A percentile compares a stretch with the other conserved stretches of the same genome.
Evolutionary conservation across 1,140 invertebrate species (phyloP).

Genomic region (Aculops lycopersici): DNA sequence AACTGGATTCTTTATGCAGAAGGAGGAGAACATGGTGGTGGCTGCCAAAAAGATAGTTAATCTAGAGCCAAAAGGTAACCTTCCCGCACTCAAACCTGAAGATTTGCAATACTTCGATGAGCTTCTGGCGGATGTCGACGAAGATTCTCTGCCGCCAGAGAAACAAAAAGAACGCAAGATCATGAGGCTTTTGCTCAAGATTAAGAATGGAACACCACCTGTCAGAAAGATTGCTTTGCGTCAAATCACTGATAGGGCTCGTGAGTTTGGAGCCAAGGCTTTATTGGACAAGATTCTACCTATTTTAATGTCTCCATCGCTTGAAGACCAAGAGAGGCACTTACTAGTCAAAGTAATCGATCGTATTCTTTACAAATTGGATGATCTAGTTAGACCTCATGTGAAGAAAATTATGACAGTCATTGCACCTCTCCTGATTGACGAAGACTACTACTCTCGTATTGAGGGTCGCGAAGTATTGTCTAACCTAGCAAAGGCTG

Average conservation of each 20-base stretch:
- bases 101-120: conserved; percentile 99
- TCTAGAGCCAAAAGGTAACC: conserved; percentile 77
- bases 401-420: conserved; percentile 98
- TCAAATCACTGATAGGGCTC: conserved; percentile 91
- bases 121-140: conserved; percentile 81
- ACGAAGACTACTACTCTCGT: conserved; percentile 98
- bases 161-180: conserved; percentile 95
- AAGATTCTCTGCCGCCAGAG: conserved; percentile 69
- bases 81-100: conserved; percentile 96
- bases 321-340: conserved; percentile 97
- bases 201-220: conserved; percentile 96
- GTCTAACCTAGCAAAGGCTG: conserved; percentile 93
- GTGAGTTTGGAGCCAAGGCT: conserved; percentile 89
- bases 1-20: conserved; percentile 69
- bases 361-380: conserved; percentile 86
- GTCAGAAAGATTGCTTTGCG: conserved; percentile 90
- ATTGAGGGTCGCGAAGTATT: conserved; percentile 98
- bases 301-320: conserved; percentile 86
- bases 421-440: conserved; percentile 90
- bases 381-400: conserved; percentile 89
- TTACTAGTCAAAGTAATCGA: conserved; percentile 98
- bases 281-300: conserved; percentile 96
- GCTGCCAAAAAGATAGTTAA: conserved; percentile 58
- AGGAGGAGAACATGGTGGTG: conserved; percentile 30
- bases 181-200: conserved; percentile 89